Evolutionary conservation across 2,888 invertebrate genomes (phyloP).

Genomic region (Megaustenia siamemsis): DNA sequence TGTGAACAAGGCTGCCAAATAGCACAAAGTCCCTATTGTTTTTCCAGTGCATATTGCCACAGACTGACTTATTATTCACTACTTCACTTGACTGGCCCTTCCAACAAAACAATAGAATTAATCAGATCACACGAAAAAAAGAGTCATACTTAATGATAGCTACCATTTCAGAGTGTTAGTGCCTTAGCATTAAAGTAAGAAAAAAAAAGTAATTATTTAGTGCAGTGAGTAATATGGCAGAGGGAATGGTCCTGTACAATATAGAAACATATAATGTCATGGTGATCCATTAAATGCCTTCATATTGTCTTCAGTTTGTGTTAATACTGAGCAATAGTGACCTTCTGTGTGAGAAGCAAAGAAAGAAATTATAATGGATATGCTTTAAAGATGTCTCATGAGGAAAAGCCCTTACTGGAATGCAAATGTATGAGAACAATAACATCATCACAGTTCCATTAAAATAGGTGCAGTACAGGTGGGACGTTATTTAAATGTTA

Average conservation of each 20-base stretch:
- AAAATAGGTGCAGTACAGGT: neutral
- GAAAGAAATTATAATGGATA: constrained; percentile 22
- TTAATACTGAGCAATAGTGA: constrained; percentile 39
- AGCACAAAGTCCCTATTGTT: neutral
- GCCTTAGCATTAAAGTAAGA: neutral
- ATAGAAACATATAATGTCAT: constrained; percentile 35
- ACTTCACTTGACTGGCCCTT: neutral
- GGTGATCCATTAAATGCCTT: constrained; percentile 33
- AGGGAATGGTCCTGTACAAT: constrained; percentile 41
- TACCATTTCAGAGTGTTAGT: neutral
- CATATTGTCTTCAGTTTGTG: neutral
- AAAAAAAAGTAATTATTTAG: constrained; percentile 3
- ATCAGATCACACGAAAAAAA: neutral
- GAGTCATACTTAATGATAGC: neutral
- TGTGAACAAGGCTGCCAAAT: neutral
- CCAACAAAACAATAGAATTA: neutral
- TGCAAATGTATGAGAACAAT: constrained; percentile 49
- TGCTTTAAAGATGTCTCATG: constrained; percentile 22
- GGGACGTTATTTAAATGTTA: neutral
- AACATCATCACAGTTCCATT: constrained; percentile 53
- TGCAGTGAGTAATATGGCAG: constrained; percentile 45
- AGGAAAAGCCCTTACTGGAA: constrained; percentile 46
- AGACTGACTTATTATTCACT: neutral
- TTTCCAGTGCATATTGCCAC: neutral
- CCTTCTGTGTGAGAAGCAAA: neutral